phyloP scores from a whole-genome alignment of 2,113 vertebrate genomes.

The Mungos mungo region DNA sequence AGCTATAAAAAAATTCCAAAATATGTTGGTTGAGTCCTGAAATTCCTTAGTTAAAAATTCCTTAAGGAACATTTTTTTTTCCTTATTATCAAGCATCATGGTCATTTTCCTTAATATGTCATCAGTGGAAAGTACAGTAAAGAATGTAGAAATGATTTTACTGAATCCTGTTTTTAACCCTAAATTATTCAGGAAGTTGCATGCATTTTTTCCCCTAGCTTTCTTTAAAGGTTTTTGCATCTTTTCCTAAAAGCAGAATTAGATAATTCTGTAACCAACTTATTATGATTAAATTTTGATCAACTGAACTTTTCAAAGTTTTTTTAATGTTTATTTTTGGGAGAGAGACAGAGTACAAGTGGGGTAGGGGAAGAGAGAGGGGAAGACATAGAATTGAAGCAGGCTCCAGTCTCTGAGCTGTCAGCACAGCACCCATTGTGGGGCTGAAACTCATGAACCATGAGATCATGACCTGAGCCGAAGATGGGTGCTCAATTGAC shows the following conservation, averaged over 20 bases:
- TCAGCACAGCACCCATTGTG: too few relatives aligned
- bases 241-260: neutral
- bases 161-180: conserved; percentile 16
- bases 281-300: conserved; percentile 46
- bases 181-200: conserved; percentile 25
- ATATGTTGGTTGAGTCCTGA: neutral
- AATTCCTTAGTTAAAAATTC: conserved; percentile 14
- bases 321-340: too few relatives aligned
- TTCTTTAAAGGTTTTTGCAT: neutral
- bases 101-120: neutral
- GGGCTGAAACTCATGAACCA: too few relatives aligned
- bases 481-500: too few relatives aligned
- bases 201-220: neutral
- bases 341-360: too few relatives aligned
- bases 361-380: too few relatives aligned
- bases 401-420: too few relatives aligned
- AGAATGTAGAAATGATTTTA: neutral
- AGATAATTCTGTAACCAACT: conserved; percentile 32
- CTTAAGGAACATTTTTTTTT: neutral
- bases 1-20: conserved; percentile 7
- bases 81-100: neutral
- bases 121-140: neutral
- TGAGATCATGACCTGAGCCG: too few relatives aligned
- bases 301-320: conserved; percentile 11
- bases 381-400: too few relatives aligned